Base-by-base conservation (phyloP, 2,797 vertebrate species). In the Siniperca undulata region DNA sequence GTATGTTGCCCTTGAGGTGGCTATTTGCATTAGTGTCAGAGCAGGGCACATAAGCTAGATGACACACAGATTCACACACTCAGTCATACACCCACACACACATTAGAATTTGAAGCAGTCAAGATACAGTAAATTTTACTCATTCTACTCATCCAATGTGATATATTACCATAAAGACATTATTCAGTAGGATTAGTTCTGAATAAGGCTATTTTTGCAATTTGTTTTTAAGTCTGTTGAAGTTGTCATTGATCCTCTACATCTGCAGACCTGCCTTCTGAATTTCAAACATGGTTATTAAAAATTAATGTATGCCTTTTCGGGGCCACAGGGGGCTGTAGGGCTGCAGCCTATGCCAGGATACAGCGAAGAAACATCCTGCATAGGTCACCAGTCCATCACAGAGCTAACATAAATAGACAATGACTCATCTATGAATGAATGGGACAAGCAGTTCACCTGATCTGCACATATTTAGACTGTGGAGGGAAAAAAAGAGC, bases 1-100 rank as follows among this genome's bases (percentile, higher is more conserved):
- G 81, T 84, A 90, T 86, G 85, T 80, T 94, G 92, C 92, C 95
- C 94, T 95, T 94, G 94, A 95, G 93, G 88, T 92, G 86, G 89
- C 90, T 80, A 88, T 93, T 94, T 94, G 90, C 94, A 95, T 95
- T 91, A 86, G 83, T 88, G 90, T 92, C 89, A 90, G 78, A 78
- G 82, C 75, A 74, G 80, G 78, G 67, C 77, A 81, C 75, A 89
- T 82, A 88, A 80, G 78, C 74, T 77, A 74, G 68, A 84, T 88
- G 74, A 82, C 88, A 82, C 68, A 68, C 30, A 73, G 1, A 60
- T 65, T 44, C 69, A 67, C 61, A 64, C 67, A 70, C 34, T 5
- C 61, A 22, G 10, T 44, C 50, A 53, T 30, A 42, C 64, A 62
- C 42, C 27, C 77, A 13, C n/a, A 46, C n/a, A 56, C 60, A 71